Conservation (phyloP, 2,113 vertebrate genomes). For the Columbina picui region DNA sequence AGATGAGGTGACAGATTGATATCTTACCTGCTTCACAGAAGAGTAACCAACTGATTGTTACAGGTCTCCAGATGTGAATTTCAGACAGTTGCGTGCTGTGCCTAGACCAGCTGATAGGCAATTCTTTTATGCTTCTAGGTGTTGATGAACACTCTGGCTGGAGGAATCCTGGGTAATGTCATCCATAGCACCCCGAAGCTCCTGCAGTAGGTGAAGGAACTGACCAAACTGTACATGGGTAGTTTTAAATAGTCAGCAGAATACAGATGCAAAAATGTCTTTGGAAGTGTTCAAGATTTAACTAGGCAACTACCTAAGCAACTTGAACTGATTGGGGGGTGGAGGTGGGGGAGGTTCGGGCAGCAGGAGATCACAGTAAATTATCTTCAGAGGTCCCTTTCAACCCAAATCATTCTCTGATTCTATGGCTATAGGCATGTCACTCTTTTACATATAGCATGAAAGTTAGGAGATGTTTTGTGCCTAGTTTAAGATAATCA, state of each 20-base stretch:
- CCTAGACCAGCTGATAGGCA: not conserved
- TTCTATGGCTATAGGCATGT: not conserved
- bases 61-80: not conserved
- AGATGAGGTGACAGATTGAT: not conserved
- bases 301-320: not conserved
- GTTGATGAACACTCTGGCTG: not conserved
- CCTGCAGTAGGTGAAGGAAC: not conserved
- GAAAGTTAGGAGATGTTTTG: not conserved
- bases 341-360: too few species aligned
- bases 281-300: not conserved
- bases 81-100: not conserved
- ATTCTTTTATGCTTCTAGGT: not conserved
- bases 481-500: not conserved
- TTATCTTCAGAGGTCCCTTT: not conserved
- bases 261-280: not conserved
- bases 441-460: not conserved
- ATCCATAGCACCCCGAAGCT: not conserved
- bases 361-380: not conserved
- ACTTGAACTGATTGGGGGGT: not conserved
- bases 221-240: not conserved
- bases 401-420: not conserved
- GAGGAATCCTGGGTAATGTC: not conserved
- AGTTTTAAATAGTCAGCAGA: not conserved
- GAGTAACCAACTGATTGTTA: not conserved
- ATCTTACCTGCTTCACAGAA: not conserved